Percentiles rank a stretch among this genome's conserved stretches.
These are phyloP conservation scores for Drosophila quinaria DNA, from an alignment of 2,888 invertebrate genomes.

Conservation along the genomic window DNA sequence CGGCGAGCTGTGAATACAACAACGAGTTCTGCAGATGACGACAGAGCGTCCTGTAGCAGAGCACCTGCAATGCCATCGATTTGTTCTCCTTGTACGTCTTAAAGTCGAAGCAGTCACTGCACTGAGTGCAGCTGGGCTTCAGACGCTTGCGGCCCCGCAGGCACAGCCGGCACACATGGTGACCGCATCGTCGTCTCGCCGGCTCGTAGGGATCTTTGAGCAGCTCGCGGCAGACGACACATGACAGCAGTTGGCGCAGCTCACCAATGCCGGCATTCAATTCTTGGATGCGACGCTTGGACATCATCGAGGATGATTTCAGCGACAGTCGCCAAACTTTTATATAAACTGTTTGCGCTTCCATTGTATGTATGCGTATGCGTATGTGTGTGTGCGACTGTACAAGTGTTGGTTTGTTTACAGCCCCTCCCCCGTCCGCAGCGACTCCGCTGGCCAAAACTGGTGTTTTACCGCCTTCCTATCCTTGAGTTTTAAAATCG, in stretches of 20 bases:
- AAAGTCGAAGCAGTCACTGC: constrained; percentile 93
- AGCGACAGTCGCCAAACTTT: constrained; percentile 53
- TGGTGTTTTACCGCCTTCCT: constrained; percentile 24
- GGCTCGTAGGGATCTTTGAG: constrained; percentile 93
- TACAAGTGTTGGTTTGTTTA: constrained; percentile 54
- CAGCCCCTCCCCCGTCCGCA: constrained; percentile 6
- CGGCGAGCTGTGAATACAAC: constrained; percentile 87
- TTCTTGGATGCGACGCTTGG: constrained; percentile 91
- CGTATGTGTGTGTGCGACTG: constrained; percentile 42
- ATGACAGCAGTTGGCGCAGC: constrained; percentile 94
- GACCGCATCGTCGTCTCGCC: constrained; percentile 92
- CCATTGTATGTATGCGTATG: constrained; percentile 34
- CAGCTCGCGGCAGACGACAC: constrained; percentile 95
- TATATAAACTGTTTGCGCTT: constrained; percentile 55
- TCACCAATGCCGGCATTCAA: constrained; percentile 93
- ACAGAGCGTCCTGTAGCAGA: constrained; percentile 96
- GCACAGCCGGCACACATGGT: constrained; percentile 95
- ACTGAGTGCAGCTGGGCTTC: constrained; percentile 94
- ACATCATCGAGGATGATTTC: constrained; percentile 45
- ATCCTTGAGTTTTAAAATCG: constrained; percentile 18
- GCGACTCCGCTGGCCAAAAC: constrained; percentile 19
- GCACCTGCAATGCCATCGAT: constrained; percentile 92
- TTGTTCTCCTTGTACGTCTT: constrained; percentile 93
- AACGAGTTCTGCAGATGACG: constrained; percentile 92
- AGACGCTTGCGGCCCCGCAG: constrained; percentile 94